These are phyloP conservation scores for Cinclus cinclus DNA, from an alignment of 2,113 vertebrate species.

Conservation along the genomic window DNA sequence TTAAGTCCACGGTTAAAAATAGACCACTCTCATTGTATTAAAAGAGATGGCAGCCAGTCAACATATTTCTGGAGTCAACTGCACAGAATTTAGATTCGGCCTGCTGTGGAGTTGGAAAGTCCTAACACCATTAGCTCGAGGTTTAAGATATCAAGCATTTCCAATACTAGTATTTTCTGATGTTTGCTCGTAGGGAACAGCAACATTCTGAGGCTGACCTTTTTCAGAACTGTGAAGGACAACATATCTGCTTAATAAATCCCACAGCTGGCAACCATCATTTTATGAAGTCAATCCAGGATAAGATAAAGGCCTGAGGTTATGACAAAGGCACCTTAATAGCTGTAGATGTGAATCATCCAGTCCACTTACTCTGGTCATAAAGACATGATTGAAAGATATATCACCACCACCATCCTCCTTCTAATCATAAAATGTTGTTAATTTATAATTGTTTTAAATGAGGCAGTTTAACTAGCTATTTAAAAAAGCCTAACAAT, in stretches of 20 bases:
- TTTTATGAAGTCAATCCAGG: conserved; percentile 1
- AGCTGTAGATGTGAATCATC: conserved; percentile 5
- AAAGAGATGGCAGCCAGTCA: neutral
- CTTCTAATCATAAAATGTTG: conserved; percentile 20
- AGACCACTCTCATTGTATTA: conserved; percentile 18
- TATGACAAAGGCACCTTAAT: conserved; percentile 2
- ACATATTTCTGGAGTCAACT: neutral
- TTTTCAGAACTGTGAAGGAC: conserved; percentile 29
- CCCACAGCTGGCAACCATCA: conserved; percentile 15
- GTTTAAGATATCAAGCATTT: neutral
- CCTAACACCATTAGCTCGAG: neutral
- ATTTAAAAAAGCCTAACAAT: neutral
- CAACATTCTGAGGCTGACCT: conserved; percentile 10
- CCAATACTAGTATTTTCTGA: neutral
- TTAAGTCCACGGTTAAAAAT: conserved; percentile 20
- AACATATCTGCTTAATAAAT: conserved; percentile 49
- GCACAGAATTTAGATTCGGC: neutral
- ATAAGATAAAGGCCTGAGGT: neutral
- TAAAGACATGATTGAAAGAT: conserved; percentile 33
- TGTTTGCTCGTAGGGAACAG: neutral
- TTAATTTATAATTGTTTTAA: conserved; percentile 17
- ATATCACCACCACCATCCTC: neutral
- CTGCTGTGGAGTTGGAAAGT: neutral
- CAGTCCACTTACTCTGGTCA: neutral
- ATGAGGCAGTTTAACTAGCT: neutral